Percentiles rank a stretch among this genome's conserved stretches.
phyloP scores from a whole-genome alignment of 2,888 invertebrate species.

The Anoplius nigerrimus region DNA sequence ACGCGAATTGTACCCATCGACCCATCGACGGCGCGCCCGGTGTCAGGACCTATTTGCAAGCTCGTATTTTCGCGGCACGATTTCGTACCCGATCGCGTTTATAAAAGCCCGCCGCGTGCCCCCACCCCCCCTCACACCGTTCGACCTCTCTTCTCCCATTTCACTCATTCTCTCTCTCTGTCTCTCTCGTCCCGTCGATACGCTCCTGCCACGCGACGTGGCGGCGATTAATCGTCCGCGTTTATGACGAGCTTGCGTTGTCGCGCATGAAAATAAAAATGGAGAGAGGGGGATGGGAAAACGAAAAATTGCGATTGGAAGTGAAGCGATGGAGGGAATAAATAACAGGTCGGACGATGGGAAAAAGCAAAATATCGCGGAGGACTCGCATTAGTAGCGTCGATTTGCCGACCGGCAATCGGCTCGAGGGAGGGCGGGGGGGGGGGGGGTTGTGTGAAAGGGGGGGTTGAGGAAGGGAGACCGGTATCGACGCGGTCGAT shows the following conservation, averaged over 20 bases:
- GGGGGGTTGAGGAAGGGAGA: too few species aligned
- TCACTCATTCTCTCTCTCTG: too few species aligned
- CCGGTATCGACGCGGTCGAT: slow-evolving; percentile 36
- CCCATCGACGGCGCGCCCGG: slow-evolving; percentile 35
- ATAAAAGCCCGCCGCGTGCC: slow-evolving; percentile 35
- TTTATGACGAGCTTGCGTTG: slow-evolving; percentile 50
- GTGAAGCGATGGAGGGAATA: slow-evolving; percentile 33
- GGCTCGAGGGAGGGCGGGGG: too few species aligned
- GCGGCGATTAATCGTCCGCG: slow-evolving; percentile 51
- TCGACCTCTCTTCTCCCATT: slow-evolving; percentile 19
- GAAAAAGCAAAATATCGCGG: slow-evolving; percentile 44
- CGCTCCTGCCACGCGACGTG: slow-evolving; percentile 23
- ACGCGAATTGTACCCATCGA: slow-evolving; percentile 29
- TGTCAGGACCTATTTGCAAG: slow-evolving; percentile 47
- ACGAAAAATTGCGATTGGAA: slow-evolving; percentile 15
- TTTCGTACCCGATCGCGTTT: slow-evolving; percentile 49
- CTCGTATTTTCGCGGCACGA: slow-evolving; percentile 41
- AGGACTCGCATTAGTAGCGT: not conserved
- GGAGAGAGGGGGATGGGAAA: not conserved
- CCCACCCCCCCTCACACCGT: slow-evolving; percentile 13
- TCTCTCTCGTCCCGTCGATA: slow-evolving; percentile 28
- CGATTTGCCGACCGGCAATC: too few species aligned
- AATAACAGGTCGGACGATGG: slow-evolving; percentile 31
- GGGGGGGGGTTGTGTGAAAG: slow-evolving; percentile 13
- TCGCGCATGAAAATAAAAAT: slow-evolving; percentile 16